Percentiles rank a stretch among this genome's conserved stretches.
phyloP scores from a whole-genome alignment of 2,113 vertebrate species.

The Passer domesticus region DNA sequence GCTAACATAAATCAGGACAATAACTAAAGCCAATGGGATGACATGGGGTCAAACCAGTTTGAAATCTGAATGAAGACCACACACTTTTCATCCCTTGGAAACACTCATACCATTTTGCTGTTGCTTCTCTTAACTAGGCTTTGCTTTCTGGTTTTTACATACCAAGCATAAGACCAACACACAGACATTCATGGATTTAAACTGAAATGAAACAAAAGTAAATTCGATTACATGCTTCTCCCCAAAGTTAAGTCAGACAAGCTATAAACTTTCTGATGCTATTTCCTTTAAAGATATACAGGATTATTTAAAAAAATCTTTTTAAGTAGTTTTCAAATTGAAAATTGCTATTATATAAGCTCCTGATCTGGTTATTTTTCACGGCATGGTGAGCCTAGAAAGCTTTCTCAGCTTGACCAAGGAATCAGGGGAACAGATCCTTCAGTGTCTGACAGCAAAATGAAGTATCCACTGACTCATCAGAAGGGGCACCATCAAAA shows the following conservation, averaged over 20 bases:
- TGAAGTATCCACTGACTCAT: not conserved
- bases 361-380: not conserved
- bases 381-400: not conserved
- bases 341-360: not conserved
- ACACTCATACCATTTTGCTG: constrained; percentile 14
- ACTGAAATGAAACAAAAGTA: not conserved
- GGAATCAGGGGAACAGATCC: not conserved
- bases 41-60: constrained; percentile 56
- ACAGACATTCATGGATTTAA: not conserved
- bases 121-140: not conserved
- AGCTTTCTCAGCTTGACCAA: not conserved
- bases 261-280: not conserved
- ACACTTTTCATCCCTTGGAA: constrained; percentile 38
- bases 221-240: not conserved
- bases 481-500: not conserved
- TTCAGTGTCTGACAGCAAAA: not conserved
- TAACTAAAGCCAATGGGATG: constrained; percentile 52
- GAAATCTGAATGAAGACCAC: constrained; percentile 64
- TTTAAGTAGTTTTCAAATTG: not conserved
- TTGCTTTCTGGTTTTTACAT: not conserved
- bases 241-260: not conserved
- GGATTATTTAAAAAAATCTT: not conserved
- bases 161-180: not conserved
- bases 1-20: constrained; percentile 61
- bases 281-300: not conserved